Evolutionary conservation across 2,888 invertebrate genomes (phyloP), one percentile per base, ranked within the genome.

Genomic region (Cheilosia variabilis): DNA sequence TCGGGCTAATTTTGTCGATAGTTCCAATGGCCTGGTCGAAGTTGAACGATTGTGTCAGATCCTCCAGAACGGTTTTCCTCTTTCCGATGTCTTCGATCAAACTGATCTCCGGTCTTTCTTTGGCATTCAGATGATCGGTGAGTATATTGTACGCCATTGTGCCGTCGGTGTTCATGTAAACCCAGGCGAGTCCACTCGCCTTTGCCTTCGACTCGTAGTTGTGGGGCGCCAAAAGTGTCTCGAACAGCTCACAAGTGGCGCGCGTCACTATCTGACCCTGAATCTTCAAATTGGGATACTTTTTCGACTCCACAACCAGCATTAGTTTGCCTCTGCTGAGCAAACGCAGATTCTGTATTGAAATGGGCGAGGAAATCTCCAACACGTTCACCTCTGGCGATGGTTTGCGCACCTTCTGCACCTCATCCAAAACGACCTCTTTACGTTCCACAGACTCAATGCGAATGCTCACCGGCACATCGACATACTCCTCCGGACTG

Each of bases 211-310:
- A 41, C 91, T 93, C 88, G 88, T 89, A 77, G 79, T 93, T 92
- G 89, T 94, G 93, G 0, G 94, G 93, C 1, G 95, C 92, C 50
- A 96, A 90, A 0, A 96, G 93, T 0, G 96, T 94, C 90, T 97
- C 96, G 91, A 96, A 97, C 71, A 97, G 93, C 91, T 97, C 97
- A 89, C 97, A 97, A 0, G 95, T 95, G 0, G 95, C 95, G 88
- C 96, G 94, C 15, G 96, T 96, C 27, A 95, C 93, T 1, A 97
- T 95, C 62, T 93, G 93, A 0, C 97, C 97, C 22, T 94, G 94
- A 60, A 97, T 93, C 84, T 94, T 93, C 55, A 96, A 91, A 60
- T 93, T 93, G 0, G 96, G 95, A 87, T 95, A 94, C 34, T 94
- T 94, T 31, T 95, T 93, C 0, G 96, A 96, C 89, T 95, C 95